Base-by-base conservation (phyloP, 2,797 vertebrate species). In the Sphaeramia orbicularis region DNA sequence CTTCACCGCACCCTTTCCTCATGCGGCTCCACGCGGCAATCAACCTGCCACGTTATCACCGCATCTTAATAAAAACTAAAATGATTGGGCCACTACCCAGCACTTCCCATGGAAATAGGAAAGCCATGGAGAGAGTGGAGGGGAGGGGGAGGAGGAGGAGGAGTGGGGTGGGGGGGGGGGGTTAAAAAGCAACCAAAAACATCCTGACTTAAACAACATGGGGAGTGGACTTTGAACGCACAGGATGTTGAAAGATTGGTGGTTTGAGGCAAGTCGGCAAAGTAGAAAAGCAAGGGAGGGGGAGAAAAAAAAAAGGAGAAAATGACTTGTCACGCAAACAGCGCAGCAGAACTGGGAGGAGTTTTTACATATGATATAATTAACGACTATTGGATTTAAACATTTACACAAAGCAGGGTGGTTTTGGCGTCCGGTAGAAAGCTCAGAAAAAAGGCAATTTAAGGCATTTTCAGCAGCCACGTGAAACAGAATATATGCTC, bases 1-100 rank as follows among this genome's bases (percentile, higher is more conserved):
- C 50, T 48, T 64, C 35, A 30, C 81, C 81, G 71, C 91, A 89
- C 92, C 92, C 91, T 89, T 94, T 94, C 92, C 93, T 92, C 83
- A 53, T 79, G 72, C 5, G 77, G 84, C 87, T 85, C 84, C 76
- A 32, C 12, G 65, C n/a, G 6, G 82, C 86, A 92, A 92, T 92
- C 91, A 93, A 87, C 74, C 77, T 87, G 80, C 65, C 5, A 14
- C 24, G 19, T 80, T 91, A 94, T 94, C 93, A 12, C 56, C 69
- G 32, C 69, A 92, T 91, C 88, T 91, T 80, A 90, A 83, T 90
- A 91, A 93, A 92, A 93, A 86, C 88, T 83, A 47, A 72, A 89
- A 92, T 91, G 86, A 94, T 91, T 93, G 86, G 62, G 56, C 76
- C 76, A 76, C 86, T 81, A 77, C 82, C 87, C 84, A 86, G 71